Conservation (phyloP, 2,888 invertebrate species). For the Gryllus longicercus region DNA sequence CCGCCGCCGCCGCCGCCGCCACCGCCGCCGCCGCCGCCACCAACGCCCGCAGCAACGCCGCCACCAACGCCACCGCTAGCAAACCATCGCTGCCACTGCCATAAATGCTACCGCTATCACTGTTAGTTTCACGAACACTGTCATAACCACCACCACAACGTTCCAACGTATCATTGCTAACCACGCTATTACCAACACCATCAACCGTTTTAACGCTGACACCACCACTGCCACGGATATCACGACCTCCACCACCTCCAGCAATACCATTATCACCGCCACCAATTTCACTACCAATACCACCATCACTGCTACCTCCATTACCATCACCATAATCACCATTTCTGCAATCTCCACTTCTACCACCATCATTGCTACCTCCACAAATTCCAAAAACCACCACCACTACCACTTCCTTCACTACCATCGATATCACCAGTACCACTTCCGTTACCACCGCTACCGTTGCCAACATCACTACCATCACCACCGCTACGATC, state of each 20-base stretch:
- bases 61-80: not conserved
- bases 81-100: not conserved
- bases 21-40: not conserved
- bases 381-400: not conserved
- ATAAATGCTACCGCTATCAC: not conserved
- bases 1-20: not conserved
- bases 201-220: not conserved
- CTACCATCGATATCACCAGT: not conserved
- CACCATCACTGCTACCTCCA: not conserved
- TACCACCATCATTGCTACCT: not conserved
- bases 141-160: not conserved
- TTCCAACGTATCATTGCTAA: not conserved
- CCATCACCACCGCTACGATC: not conserved
- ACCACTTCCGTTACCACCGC: not conserved
- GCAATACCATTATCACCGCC: not conserved
- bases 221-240: not conserved
- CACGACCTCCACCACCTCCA: not conserved
- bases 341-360: not conserved
- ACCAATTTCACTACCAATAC: not conserved
- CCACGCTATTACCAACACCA: not conserved
- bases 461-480: not conserved
- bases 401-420: not conserved
- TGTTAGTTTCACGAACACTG: no score
- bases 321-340: not conserved
- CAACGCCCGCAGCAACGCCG: not conserved